Percentiles rank a stretch among this genome's conserved stretches.
Conservation (phyloP, 2,888 invertebrate genomes). For the Cryptophagus acutangulus region DNA sequence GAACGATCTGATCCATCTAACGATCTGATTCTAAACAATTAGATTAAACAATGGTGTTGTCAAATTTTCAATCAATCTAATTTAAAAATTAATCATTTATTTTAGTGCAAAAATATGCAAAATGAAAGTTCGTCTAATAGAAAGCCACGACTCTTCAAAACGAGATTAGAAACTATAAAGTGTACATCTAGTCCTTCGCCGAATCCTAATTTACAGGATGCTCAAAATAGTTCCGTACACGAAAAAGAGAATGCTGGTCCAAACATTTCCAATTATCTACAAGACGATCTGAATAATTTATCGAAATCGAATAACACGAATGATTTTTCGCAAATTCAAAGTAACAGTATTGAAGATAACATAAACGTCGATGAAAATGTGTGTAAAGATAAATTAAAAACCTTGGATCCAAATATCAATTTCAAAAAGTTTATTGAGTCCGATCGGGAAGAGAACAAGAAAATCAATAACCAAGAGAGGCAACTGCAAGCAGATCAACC, state of each 20-base stretch:
- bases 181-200: conserved; percentile 40
- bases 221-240: conserved; percentile 23
- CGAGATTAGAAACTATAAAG: conserved; percentile 66
- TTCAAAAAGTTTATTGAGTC: conserved; percentile 51
- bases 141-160: conserved; percentile 68
- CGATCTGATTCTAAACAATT: no score
- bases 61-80: no score
- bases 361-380: conserved; percentile 44
- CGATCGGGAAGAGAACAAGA: conserved; percentile 51
- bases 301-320: conserved; percentile 40
- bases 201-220: no score
- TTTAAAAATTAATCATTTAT: no score
- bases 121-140: conserved; percentile 36
- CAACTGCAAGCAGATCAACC: conserved; percentile 35
- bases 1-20: no score
- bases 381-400: conserved; percentile 52
- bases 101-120: conserved; percentile 3
- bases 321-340: conserved; percentile 46
- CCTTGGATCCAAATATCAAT: conserved; percentile 39
- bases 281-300: background rate
- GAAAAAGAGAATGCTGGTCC: conserved; percentile 13
- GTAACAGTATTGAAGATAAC: conserved; percentile 27
- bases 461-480: conserved; percentile 25
- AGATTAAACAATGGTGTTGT: no score
- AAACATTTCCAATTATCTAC: conserved; percentile 11